Evolutionary conservation across 1,140 invertebrate genomes (phyloP), one percentile per base, ranked within the genome.

Genomic region (Cyphomyrmex costatus): DNA sequence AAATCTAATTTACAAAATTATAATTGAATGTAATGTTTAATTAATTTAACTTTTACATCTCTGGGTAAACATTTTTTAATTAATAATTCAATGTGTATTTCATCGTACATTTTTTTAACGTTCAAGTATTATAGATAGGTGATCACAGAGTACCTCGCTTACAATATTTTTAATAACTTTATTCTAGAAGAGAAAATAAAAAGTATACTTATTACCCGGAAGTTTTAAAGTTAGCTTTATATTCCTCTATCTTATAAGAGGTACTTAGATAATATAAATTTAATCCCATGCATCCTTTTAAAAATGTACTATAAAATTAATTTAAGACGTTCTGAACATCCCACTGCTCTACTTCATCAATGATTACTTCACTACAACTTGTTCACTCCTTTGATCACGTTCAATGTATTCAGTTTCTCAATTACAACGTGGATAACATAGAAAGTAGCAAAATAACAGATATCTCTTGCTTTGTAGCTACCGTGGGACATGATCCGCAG

Each of bases 401-500:
- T 56, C 56, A 73, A 56, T 36, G 7, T 21, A 71, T 30, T 53
- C 49, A 53, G 1, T 53, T 10, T 53, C 5, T 51, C 4, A 71
- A 51, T 19, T 10, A 14, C 0, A 51, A 70, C 1, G 0, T 30
- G 24, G 14, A 10, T 51, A 51, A 71, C 4, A 21, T 24, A 2
- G 14, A 14, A 68, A 49, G 12, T 46, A 24, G 0, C 8, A 16
- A 68, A 46, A 19, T 65, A 65, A 77, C 16, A 56, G 16, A 76
- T 42, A 0, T 78, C 19, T 80, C 12, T 21, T 58, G 12, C 14
- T 51, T 88, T 88, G 6, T 61, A 94, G 94, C 90, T 90, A 92
- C 88, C 89, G 91, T 92, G 91, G 94, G 93, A 93, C 91, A 94
- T 91, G 93, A 94, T 93, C 92, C 90, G 70, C 92, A 93, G 61